These are phyloP conservation scores for Ophion obscuratus DNA, from an alignment of 2,888 invertebrate species.

Conservation along the genomic window DNA sequence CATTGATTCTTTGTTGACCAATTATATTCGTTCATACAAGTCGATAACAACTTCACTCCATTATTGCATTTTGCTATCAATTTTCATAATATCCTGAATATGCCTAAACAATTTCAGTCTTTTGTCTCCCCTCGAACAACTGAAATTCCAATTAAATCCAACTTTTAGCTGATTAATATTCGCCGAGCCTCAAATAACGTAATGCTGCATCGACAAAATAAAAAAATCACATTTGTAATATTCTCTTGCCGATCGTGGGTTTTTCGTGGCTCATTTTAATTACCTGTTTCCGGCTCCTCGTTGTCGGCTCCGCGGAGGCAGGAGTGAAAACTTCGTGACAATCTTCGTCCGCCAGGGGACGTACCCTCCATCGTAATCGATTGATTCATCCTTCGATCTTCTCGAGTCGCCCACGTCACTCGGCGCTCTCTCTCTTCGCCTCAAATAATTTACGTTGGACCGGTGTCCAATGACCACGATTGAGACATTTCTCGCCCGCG, in stretches of 20 bases:
- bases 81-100: no score
- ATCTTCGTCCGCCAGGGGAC: conserved; percentile 84
- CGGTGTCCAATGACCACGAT: conserved; percentile 50
- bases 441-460: conserved; percentile 62
- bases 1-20: no score
- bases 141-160: no score
- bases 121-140: no score
- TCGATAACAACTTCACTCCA: no score
- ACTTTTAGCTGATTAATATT: no score
- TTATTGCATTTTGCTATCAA: no score
- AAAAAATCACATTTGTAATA: background rate
- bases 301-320: conserved; percentile 87
- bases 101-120: no score
- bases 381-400: conserved; percentile 61
- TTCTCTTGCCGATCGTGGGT: background rate
- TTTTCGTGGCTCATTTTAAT: conserved; percentile 6
- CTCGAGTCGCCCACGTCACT: background rate
- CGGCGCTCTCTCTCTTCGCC: background rate
- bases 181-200: no score
- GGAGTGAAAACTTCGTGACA: conserved; percentile 89
- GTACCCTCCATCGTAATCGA: conserved; percentile 79
- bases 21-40: no score
- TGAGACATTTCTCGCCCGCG: conserved; percentile 49
- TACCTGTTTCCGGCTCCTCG: conserved; percentile 83
- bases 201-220: background rate